Conservation (phyloP, 2,888 invertebrate species). For the Macrosoma leucophasiata region DNA sequence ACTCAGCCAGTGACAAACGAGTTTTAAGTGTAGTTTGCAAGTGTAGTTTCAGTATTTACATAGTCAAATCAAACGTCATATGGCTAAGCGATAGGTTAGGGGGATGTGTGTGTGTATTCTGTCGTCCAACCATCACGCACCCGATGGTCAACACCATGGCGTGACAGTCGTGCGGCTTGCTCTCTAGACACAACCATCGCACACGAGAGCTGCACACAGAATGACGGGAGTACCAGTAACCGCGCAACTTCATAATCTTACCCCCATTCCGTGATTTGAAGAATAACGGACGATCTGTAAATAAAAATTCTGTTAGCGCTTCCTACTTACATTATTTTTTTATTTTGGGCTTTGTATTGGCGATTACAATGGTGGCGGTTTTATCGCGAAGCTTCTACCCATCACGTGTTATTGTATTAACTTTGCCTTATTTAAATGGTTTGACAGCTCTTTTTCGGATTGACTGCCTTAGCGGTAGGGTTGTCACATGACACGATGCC, state of each 20-base stretch:
- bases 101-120: constrained; percentile 58
- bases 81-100: constrained; percentile 33
- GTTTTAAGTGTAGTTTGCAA: too few species aligned
- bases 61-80: constrained; percentile 4
- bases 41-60: constrained; percentile 12
- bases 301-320: too few species aligned
- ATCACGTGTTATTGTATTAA: too few species aligned
- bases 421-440: too few species aligned
- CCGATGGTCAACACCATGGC: constrained; percentile 64
- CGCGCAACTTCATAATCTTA: constrained; percentile 56
- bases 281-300: constrained; percentile 54
- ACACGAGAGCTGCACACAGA: constrained; percentile 65
- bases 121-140: constrained; percentile 50
- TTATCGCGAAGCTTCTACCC: too few species aligned
- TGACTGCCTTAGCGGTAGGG: too few species aligned
- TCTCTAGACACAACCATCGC: constrained; percentile 61
- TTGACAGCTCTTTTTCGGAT: too few species aligned
- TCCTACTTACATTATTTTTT: too few species aligned
- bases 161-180: constrained; percentile 49
- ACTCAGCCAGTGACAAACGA: too few species aligned
- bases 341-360: too few species aligned
- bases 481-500: too few species aligned
- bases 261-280: constrained; percentile 58
- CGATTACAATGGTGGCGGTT: too few species aligned
- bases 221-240: constrained; percentile 60